Base-by-base conservation (phyloP, 2,113 vertebrate genomes). In the Origma solitaria region DNA sequence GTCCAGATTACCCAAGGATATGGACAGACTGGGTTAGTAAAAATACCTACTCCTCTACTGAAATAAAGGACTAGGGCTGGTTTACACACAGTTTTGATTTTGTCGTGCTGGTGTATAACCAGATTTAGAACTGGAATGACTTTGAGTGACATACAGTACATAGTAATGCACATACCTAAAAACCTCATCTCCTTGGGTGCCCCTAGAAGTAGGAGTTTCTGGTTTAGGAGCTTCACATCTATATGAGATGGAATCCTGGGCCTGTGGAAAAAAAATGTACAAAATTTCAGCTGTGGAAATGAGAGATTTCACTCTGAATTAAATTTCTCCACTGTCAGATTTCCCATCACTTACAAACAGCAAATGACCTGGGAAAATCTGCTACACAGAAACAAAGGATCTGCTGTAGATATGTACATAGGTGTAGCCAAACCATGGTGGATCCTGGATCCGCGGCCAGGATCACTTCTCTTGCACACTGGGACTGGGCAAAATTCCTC, bases 391-490 rank as follows among this genome's bases (percentile, higher is more conserved):
- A 70, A 38, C 5, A 12, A 17, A 1, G 50, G 35, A 45, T 21
- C 24, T 38, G 4, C 27, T 17, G 21, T 8, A 30, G 47, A 28
- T 24, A 4, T 2, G 33, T 12, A 21, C 15, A 1, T 2, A 2
- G 3, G 8, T 3, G 31, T 3, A 44, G 50, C 49, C 24, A 16
- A 40, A 65, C 13, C 10, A 0, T 1, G 10, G 17, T 4, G 30
- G 19, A 5, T 65, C 56, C 84, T 5, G n/a, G 16, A 24, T 61
- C 33, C 47, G 61, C 5, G 18, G 47, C 17, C 21, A 22, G 13
- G 10, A 6, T 10, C 5, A 1, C 3, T 11, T 30, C n/a, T 35
- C 25, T 5, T 16, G 2, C 3, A 6, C 33, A 0, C 6, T 5
- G 17, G 38, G 28, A 27, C 47, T 30, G 64, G 37, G 21, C 16